Evolutionary conservation across 2,113 vertebrate species (phyloP).

Genomic region (Rhodinocichla rosea): DNA sequence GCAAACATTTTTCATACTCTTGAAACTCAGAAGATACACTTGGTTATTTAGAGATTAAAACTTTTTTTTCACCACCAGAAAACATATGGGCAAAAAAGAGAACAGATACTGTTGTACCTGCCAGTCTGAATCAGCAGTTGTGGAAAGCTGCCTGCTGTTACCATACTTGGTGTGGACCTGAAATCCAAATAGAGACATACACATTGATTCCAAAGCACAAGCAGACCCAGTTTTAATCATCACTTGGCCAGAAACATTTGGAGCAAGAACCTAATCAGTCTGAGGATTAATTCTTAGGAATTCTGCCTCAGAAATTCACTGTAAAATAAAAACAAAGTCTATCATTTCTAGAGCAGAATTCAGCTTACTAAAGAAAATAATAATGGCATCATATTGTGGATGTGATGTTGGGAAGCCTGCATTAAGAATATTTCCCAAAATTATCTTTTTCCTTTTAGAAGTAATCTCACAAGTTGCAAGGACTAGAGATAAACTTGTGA

Average conservation of each 20-base stretch:
- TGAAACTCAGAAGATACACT: not conserved
- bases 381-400: not conserved
- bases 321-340: not conserved
- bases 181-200: not conserved
- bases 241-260: not conserved
- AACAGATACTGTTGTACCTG: constrained; percentile 1
- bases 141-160: not conserved
- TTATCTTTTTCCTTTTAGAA: not conserved
- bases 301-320: not conserved
- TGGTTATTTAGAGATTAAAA: constrained; percentile 11
- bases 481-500: not conserved
- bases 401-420: not conserved
- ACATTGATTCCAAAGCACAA: not conserved
- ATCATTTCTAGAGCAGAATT: not conserved
- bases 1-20: not conserved
- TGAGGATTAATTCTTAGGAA: not conserved
- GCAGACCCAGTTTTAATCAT: not conserved
- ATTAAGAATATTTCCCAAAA: not conserved
- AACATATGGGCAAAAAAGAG: not conserved
- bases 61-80: not conserved
- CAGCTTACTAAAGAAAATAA: not conserved
- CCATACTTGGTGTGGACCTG: not conserved
- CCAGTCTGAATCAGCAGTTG: not conserved
- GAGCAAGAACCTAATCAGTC: not conserved
- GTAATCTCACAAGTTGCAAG: not conserved